phyloP scores from a whole-genome alignment of 2,113 vertebrate genomes.

The Melozone crissalis region DNA sequence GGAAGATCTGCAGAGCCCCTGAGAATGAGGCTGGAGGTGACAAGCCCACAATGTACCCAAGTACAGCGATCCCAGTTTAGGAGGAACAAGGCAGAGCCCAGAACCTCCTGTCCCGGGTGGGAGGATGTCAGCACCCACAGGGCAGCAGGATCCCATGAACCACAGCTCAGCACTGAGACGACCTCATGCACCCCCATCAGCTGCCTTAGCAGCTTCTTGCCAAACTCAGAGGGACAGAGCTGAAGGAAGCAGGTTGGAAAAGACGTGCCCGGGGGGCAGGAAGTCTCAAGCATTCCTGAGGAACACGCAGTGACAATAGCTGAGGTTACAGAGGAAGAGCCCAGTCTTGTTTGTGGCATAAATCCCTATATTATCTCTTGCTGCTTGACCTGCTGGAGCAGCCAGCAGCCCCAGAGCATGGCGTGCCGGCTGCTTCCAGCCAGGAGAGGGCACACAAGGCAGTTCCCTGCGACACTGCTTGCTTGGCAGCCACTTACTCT shows the following conservation, averaged over 20 bases:
- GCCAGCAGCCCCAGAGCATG: background rate
- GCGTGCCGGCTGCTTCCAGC: slow-evolving; percentile 16
- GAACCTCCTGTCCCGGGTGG: background rate
- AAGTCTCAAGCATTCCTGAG: background rate
- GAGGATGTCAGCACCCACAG: background rate
- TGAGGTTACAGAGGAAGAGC: slow-evolving; percentile 1
- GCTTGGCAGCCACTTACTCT: background rate
- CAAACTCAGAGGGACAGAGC: background rate
- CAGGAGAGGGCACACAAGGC: slow-evolving; percentile 60
- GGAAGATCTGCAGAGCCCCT: background rate
- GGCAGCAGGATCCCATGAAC: background rate
- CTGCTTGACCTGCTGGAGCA: slow-evolving; percentile 29
- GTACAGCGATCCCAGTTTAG: rapidly evolving
- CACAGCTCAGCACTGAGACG: background rate
- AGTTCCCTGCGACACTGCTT: background rate
- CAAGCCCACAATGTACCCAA: background rate
- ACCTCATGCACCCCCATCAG: background rate
- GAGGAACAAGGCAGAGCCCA: background rate
- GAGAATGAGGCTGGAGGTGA: background rate
- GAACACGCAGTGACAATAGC: background rate
- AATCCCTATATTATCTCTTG: slow-evolving; percentile 18
- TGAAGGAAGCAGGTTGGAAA: background rate
- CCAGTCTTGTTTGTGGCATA: slow-evolving; percentile 8
- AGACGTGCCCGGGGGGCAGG: background rate
- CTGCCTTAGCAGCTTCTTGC: background rate